Base-by-base conservation (phyloP, 2,888 invertebrate species). In the Nipponacmea schrenckii region DNA sequence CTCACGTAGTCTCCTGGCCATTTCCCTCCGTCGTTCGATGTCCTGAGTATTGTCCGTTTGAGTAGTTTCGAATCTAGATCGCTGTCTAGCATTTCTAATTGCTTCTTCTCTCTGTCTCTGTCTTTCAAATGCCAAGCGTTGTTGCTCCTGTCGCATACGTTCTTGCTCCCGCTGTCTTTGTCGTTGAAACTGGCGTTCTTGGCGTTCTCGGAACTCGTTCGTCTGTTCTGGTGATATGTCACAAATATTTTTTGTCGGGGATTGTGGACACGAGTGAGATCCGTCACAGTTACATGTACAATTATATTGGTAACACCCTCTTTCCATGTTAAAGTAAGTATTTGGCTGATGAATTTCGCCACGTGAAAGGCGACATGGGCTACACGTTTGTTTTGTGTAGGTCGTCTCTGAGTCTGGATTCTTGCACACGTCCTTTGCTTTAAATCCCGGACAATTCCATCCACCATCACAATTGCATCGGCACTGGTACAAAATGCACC, bases 391-490 rank as follows among this genome's bases (percentile, higher is more conserved):
- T 12, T 12, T 1, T 56, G 20, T 56, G 2, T 24, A 24, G 62
- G 17, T 26, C 10, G n/a, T 39, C 48, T 27, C 50, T 15, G 50
- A n/a, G 7, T 73, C 67, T 68, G 77, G 76, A 24, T 72, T 74
- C n/a, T 73, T 66, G 44, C 79, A 80, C 44, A 71, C 68, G 63
- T 79, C 76, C 27, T 74, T 63, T 0, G 78, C 77, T 7, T 72
- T 72, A 14, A 74, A 68, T 0, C 74, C 74, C 0, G 84, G 84
- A 62, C 84, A 84, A 17, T 74, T 70, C 48, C 80, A 79, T 26
- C 80, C 77, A 0, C 85, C 85, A 48, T 84, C 81, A 72, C 85
- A 85, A 31, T 78, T 77, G 73, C 85, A 85, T 24, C 81, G 81
- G 68, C 85, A 85, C 63, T 74, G 73, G 67, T 77, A 79, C 26